Conservation (phyloP, 2,888 invertebrate genomes). For the Hydraecia micacea region DNA sequence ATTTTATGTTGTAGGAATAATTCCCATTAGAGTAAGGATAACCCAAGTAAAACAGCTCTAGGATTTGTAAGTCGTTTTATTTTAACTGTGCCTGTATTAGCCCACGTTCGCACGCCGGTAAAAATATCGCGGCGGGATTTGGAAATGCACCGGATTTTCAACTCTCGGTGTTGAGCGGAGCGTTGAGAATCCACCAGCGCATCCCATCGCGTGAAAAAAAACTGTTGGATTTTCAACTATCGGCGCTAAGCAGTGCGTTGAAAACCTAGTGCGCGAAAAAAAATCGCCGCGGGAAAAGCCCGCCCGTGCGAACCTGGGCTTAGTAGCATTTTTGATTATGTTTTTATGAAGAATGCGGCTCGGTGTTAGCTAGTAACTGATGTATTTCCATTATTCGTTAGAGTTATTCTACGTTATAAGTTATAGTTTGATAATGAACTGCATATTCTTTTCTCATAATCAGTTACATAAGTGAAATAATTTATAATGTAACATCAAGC, state of each 20-base stretch:
- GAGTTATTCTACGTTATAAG: slow-evolving; percentile 63
- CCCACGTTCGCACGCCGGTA: not conserved
- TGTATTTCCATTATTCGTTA: slow-evolving; percentile 67
- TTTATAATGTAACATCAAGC: slow-evolving; percentile 52
- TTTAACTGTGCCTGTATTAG: slow-evolving; percentile 72
- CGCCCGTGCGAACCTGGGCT: not conserved
- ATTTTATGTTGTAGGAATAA: slow-evolving; percentile 87
- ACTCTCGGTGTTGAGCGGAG: not conserved
- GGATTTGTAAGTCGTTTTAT: slow-evolving; percentile 76
- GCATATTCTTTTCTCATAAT: slow-evolving; percentile 61
- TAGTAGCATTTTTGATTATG: slow-evolving; percentile 58
- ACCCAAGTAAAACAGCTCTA: slow-evolving; percentile 81
- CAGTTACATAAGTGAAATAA: slow-evolving; percentile 53
- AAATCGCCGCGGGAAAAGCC: not conserved
- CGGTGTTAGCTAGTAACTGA: slow-evolving; percentile 65
- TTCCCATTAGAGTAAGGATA: slow-evolving; percentile 85
- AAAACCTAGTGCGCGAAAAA: not conserved
- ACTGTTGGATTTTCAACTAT: no score
- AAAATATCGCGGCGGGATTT: not conserved
- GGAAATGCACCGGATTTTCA: not conserved
- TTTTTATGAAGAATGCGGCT: slow-evolving; percentile 62
- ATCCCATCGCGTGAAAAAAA: not conserved
- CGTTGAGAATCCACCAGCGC: not conserved
- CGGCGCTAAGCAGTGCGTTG: no score
- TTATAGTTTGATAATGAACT: slow-evolving; percentile 64